These are phyloP conservation scores for Pristionchus entomophagus DNA, from an alignment of 2,888 invertebrate species.

Conservation along the genomic window DNA sequence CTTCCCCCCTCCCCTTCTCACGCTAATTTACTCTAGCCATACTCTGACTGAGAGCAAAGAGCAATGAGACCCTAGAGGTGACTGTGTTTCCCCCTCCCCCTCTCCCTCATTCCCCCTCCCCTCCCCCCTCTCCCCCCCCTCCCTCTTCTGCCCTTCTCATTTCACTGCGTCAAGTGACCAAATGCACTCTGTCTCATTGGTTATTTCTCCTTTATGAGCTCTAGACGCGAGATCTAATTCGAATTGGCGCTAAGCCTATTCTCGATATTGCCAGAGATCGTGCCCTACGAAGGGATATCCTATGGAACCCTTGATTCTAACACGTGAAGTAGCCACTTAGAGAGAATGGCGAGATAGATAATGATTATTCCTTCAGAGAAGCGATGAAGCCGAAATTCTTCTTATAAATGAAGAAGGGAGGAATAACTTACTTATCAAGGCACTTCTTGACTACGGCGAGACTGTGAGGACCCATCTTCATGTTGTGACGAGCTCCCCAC, in stretches of 20 bases:
- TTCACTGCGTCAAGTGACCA: not conserved
- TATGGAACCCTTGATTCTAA: too few relatives aligned
- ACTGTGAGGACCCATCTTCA: not conserved
- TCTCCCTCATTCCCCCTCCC: not conserved
- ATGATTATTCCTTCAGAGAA: too few relatives aligned
- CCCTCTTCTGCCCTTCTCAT: too few relatives aligned
- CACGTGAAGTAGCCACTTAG: too few relatives aligned
- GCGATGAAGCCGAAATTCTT: too few relatives aligned
- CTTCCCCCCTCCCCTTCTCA: too few relatives aligned
- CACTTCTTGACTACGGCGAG: not conserved
- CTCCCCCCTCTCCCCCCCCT: too few relatives aligned
- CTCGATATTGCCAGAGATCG: not conserved
- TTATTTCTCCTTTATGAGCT: not conserved
- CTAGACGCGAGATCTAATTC: not conserved
- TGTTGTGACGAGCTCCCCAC: conserved; percentile 6
- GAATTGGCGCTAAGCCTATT: not conserved
- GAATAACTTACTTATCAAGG: not conserved
- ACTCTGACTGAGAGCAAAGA: too few relatives aligned
- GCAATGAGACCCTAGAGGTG: too few relatives aligned
- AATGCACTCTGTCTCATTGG: not conserved
- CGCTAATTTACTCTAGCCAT: too few relatives aligned
- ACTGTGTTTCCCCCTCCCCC: not conserved
- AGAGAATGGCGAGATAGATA: too few relatives aligned
- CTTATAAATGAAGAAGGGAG: not conserved
- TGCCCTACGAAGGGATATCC: too few relatives aligned